Evolutionary conservation across 1,140 invertebrate genomes (phyloP), one percentile per base, ranked within the genome.

Genomic region (Cydia splendana): DNA sequence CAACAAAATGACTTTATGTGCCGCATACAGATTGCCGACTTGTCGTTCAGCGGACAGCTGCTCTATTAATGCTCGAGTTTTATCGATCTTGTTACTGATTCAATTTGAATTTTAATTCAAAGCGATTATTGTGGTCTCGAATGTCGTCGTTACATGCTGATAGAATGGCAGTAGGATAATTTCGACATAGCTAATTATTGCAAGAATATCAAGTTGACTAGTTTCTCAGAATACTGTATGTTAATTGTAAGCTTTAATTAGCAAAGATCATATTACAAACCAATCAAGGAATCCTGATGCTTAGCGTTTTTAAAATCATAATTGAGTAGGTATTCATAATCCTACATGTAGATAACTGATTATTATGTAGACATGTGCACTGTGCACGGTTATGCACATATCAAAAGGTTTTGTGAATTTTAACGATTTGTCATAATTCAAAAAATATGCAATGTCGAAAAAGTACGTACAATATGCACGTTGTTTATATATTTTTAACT

Each of bases 91-190:
- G 76, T 81, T 82, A 85, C 80, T 57, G 79, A 81, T 75, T 80
- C 77, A 74, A 83, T 85, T 87, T 80, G 83, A 89, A 89, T 87
- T 85, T 89, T 84, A 86, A 87, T 85, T 85, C 76, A 76, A 85
- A 77, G 78, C 77, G 80, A 81, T 81, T 69, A 80, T 83, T 79
- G 76, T 76, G 75, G 65, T 53, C 71, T 76, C 74, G 71, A 65
- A 75, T 75, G 75, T 73, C 53, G 48, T 71, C 28, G 34, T 73
- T 57, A 75, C 9, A 9, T 65, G 76, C 53, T 48, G 73, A 24
- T 20, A 5, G 9, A 77, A 77, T 75, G 74, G 28, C 53, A n/a
- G 75, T 18, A 38, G 34, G 30, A 42, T 38, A 18, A n/a, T 38
- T 38, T 71, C 18, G 24, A 38, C 30, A 18, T 42, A 0, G n/a